phyloP scores from a whole-genome alignment of 2,797 vertebrate genomes.

The Alexandromys oeconomus region DNA sequence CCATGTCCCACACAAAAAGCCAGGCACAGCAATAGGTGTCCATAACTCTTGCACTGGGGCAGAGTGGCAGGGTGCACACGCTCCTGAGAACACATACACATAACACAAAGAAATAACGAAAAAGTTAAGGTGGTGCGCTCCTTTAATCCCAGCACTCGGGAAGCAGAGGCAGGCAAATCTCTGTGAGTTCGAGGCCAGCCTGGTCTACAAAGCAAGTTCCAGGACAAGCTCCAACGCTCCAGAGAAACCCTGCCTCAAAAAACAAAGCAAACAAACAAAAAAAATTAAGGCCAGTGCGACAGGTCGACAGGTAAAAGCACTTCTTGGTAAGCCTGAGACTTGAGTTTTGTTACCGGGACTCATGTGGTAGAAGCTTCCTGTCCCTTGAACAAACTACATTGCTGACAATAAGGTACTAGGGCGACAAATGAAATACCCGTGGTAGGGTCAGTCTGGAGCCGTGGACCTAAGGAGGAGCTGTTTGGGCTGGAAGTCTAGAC shows the following conservation, averaged over 20 bases:
- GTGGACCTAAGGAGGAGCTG: not conserved
- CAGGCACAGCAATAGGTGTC: too few relatives aligned
- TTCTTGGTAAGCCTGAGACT: not conserved
- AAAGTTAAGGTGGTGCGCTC: too few relatives aligned
- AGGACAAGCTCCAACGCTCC: too few relatives aligned
- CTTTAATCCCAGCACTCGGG: too few relatives aligned
- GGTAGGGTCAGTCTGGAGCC: too few relatives aligned
- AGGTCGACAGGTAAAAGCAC: not conserved
- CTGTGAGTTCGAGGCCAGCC: too few relatives aligned
- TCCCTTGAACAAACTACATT: not conserved
- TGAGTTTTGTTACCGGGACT: not conserved
- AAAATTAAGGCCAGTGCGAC: not conserved
- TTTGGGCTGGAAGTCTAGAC: not conserved
- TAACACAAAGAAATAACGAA: not conserved
- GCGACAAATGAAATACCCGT: too few relatives aligned
- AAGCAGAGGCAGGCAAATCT: too few relatives aligned
- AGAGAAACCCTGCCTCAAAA: too few relatives aligned
- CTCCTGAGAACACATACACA: not conserved
- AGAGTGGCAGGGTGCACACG: not conserved
- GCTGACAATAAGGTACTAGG: not conserved
- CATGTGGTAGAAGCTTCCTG: not conserved
- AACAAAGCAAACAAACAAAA: too few relatives aligned
- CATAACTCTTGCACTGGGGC: not conserved
- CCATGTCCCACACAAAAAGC: not conserved
- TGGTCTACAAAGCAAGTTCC: too few relatives aligned